Percentiles rank a stretch among this genome's conserved stretches.
Conservation (phyloP, 2,113 vertebrate genomes). For the Erythrocebus patas region DNA sequence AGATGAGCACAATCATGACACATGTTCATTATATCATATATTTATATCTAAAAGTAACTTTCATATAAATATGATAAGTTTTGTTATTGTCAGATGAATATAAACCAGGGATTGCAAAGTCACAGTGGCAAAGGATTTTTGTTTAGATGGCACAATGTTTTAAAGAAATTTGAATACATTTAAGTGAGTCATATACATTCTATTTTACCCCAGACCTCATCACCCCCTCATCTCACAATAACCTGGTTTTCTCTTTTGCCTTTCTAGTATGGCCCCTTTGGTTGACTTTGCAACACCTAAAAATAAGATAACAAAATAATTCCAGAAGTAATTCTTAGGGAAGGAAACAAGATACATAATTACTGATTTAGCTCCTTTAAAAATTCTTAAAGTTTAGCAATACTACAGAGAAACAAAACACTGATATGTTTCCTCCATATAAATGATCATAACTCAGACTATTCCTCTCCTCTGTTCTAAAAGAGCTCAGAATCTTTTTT, state of each 20-base stretch:
- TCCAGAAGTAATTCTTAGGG: not conserved
- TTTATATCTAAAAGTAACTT: not conserved
- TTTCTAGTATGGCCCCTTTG: not conserved
- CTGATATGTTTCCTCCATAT: not conserved
- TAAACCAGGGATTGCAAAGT: not conserved
- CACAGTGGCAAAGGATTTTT: not conserved
- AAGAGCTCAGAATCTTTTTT: not conserved
- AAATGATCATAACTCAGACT: not conserved
- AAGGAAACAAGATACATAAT: constrained; percentile 1
- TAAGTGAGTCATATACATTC: not conserved
- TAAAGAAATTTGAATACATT: not conserved
- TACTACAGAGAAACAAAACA: not conserved
- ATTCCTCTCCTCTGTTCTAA: not conserved
- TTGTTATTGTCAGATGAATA: not conserved
- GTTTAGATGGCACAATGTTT: not conserved
- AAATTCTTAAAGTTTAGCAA: not conserved
- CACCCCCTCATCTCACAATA: not conserved
- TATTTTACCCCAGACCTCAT: not conserved
- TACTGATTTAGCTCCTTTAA: not conserved
- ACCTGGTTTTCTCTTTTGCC: not conserved
- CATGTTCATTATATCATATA: not conserved
- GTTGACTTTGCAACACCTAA: not conserved
- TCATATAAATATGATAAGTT: not conserved
- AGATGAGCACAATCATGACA: not conserved
- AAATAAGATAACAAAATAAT: not conserved